A percentile compares a stretch with the other conserved stretches of the same genome.
phyloP scores from a whole-genome alignment of 2,888 invertebrate species.

The Thalpophila matura region DNA sequence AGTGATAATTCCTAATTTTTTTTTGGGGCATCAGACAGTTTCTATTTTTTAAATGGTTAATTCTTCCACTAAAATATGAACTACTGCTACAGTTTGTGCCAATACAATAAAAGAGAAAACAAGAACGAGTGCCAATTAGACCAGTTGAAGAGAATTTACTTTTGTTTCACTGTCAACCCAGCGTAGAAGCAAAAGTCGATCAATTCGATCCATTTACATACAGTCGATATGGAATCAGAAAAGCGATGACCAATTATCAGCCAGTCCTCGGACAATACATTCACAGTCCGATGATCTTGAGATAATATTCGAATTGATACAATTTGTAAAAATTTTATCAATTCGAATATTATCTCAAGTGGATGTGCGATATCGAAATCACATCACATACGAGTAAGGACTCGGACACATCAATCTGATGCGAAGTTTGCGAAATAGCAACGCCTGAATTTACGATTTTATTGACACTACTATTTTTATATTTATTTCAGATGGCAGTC shows the following conservation, averaged over 20 bases:
- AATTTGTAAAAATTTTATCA: slow-evolving; percentile 57
- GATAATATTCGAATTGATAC: too few species aligned
- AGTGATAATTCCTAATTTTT: too few species aligned
- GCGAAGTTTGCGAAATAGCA: background rate
- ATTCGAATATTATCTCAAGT: slow-evolving; percentile 57
- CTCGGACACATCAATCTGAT: background rate
- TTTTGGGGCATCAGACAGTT: too few species aligned
- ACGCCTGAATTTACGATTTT: too few species aligned
- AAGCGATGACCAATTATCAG: slow-evolving; percentile 33
- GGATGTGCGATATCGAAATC: slow-evolving; percentile 36
- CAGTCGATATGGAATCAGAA: slow-evolving; percentile 32
- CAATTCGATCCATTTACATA: slow-evolving; percentile 29
- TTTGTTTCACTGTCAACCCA: slow-evolving; percentile 2
- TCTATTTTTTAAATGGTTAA: too few species aligned
- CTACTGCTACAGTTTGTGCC: background rate
- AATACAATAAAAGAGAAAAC: background rate
- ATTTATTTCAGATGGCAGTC: too few species aligned
- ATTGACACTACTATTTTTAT: too few species aligned
- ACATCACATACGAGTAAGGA: background rate
- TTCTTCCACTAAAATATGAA: too few species aligned
- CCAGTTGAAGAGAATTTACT: background rate
- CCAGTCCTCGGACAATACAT: slow-evolving; percentile 36
- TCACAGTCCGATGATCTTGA: slow-evolving; percentile 36
- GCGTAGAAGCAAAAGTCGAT: slow-evolving; percentile 10
- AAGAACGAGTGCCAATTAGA: background rate